Conservation (phyloP, 2,797 vertebrate species). For the Rhynchotus rufescens region DNA sequence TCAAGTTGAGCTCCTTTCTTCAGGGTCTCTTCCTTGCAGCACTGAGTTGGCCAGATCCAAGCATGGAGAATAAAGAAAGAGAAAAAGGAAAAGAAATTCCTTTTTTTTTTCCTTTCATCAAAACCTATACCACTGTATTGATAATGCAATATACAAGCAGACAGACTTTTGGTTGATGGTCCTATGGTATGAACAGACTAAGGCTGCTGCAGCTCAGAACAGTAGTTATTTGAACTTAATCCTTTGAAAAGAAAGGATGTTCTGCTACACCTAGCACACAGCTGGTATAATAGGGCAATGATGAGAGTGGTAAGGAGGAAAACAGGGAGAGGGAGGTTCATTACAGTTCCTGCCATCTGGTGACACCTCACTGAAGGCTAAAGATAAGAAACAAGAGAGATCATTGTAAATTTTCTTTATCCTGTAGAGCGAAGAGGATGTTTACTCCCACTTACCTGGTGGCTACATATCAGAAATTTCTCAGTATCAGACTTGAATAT, state of each 20-base stretch:
- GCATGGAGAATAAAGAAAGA: neutral
- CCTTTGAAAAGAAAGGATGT: neutral
- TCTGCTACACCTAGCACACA: neutral
- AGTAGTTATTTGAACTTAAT: neutral
- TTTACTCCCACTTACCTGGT: constrained; percentile 65
- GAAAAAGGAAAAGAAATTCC: neutral
- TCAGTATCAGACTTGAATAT: constrained; percentile 60
- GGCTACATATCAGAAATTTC: constrained; percentile 46
- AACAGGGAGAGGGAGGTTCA: neutral
- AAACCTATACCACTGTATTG: neutral
- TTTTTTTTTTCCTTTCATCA: neutral
- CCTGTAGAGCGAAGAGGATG: constrained; percentile 33
- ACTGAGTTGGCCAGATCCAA: neutral
- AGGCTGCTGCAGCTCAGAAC: neutral
- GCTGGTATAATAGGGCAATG: neutral
- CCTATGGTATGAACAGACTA: neutral
- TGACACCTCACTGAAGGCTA: constrained; percentile 20
- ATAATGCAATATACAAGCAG: neutral
- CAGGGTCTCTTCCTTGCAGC: neutral
- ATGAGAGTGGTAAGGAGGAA: neutral
- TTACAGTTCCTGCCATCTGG: neutral
- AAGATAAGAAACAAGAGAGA: constrained; percentile 67
- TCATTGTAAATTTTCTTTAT: constrained; percentile 60
- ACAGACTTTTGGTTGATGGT: too few species aligned
- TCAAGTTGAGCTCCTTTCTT: neutral